Evolutionary conservation across 2,888 invertebrate genomes (phyloP), one percentile per base, ranked within the genome.

Genomic region (Zhengitettix transpicula): DNA sequence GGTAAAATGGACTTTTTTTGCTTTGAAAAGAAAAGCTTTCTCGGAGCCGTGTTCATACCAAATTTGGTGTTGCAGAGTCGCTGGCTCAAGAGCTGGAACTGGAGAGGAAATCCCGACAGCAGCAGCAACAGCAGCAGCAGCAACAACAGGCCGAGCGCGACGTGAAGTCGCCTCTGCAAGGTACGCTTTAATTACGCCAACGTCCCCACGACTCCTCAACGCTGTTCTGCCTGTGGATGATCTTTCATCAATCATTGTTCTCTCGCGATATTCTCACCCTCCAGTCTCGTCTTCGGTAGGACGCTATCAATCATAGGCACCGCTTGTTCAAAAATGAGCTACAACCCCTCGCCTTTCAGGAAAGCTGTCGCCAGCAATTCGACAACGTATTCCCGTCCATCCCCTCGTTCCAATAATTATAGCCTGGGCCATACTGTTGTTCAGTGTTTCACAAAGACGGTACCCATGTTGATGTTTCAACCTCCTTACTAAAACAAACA

Each of bases 11-110:
- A 28, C 28, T 28, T 28, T 2, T 28, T 28, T 28, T 28, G 28
- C 7, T 28, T 5, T 28, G 28, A 28, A 28, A 28, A 28, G 28
- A 28, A 28, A 28, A 28, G 7, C 7, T 2, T 28, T 28, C 28
- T 28, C 28, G 28, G 28, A 28, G 28, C 28, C 28, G 28, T 28
- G 28, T n/a, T 67, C 66, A 68, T 75, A 75, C 74, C 28, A 28
- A 28, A 28, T 28, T 28, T 28, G 28, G 28, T 28, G 73, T 78
- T 77, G 64, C 81, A 91, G 90, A 91, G 77, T 84, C 89, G 61
- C 76, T 91, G 71, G 89, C 88, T 66, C 88, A 88, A 73, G 90
- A 91, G 75, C 78, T 90, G 71, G 90, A 90, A 75, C 81, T 89
- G 82, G 90, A 91, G 73, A 82, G 90, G 73, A 90, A 91, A 74